Conservation (phyloP, 2,113 vertebrate genomes). For the Syngnathus scovelli region DNA sequence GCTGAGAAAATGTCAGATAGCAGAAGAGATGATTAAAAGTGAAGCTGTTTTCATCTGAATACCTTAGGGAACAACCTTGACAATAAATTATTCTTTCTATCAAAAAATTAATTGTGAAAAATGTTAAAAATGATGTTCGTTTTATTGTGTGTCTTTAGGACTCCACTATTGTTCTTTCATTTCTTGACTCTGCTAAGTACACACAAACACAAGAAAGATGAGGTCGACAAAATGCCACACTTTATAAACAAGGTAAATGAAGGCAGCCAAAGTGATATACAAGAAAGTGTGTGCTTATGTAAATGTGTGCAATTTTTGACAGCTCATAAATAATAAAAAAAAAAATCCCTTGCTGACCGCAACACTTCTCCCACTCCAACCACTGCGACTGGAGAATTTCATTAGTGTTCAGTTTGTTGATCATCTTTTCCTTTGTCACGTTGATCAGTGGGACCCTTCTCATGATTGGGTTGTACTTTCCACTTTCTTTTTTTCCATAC, state of each 20-base stretch:
- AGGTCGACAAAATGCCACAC: slow-evolving; percentile 54
- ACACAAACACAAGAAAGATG: slow-evolving; percentile 28
- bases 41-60: slow-evolving; percentile 6
- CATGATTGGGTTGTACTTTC: slow-evolving; percentile 55
- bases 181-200: slow-evolving; percentile 1
- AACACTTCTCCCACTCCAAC: slow-evolving; percentile 24
- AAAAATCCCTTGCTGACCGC: slow-evolving; percentile 22
- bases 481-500: slow-evolving; percentile 8
- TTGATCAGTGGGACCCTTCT: slow-evolving; percentile 40
- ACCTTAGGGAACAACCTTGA: not conserved
- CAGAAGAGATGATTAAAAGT: slow-evolving; percentile 5
- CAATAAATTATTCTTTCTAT: not conserved
- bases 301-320: slow-evolving; percentile 41
- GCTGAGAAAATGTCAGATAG: slow-evolving; percentile 30
- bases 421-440: slow-evolving; percentile 38
- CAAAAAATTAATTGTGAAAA: no score
- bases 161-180: not conserved
- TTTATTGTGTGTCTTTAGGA: not conserved
- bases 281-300: slow-evolving; percentile 24
- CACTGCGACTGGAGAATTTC: slow-evolving; percentile 39
- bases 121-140: no score
- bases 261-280: slow-evolving; percentile 35
- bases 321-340: slow-evolving; percentile 37
- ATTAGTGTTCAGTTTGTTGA: slow-evolving; percentile 44
- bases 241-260: slow-evolving; percentile 58